phyloP scores from a whole-genome alignment of 1,140 invertebrate genomes.

The Euschistus heros region DNA sequence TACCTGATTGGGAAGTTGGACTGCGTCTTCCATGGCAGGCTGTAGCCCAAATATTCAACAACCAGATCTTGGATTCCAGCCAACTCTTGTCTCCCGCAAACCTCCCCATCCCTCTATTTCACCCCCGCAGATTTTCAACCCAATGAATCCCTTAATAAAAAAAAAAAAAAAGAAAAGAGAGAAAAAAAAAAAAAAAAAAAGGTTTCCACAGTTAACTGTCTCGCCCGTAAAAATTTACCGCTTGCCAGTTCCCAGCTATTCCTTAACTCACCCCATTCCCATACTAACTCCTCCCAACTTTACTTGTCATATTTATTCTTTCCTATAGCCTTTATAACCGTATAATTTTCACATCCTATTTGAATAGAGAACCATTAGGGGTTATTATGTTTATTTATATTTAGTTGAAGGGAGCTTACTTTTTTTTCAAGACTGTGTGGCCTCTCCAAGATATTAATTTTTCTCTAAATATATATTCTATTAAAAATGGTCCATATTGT shows the following conservation, averaged over 20 bases:
- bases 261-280: conserved; percentile 7
- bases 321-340: conserved; percentile 10
- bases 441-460: no score
- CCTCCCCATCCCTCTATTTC: background rate
- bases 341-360: conserved; percentile 15
- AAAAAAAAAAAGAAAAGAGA: background rate
- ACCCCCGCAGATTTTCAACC: conserved; percentile 16
- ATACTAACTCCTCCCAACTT: conserved; percentile 7
- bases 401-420: background rate
- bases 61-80: background rate
- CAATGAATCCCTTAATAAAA: conserved; percentile 20
- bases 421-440: no score
- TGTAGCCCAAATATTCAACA: conserved; percentile 16
- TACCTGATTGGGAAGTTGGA: background rate
- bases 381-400: conserved; percentile 14
- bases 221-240: conserved; percentile 14
- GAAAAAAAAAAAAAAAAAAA: conserved; percentile 9
- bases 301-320: conserved; percentile 16
- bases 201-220: conserved; percentile 12
- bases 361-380: conserved; percentile 7
- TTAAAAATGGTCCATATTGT: no score
- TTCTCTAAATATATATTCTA: no score
- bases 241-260: conserved; percentile 11
- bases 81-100: conserved; percentile 1
- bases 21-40: background rate